A percentile compares a stretch with the other conserved stretches of the same genome.
phyloP scores from a whole-genome alignment of 2,113 vertebrate species.

The Phyllostomus hastatus region DNA sequence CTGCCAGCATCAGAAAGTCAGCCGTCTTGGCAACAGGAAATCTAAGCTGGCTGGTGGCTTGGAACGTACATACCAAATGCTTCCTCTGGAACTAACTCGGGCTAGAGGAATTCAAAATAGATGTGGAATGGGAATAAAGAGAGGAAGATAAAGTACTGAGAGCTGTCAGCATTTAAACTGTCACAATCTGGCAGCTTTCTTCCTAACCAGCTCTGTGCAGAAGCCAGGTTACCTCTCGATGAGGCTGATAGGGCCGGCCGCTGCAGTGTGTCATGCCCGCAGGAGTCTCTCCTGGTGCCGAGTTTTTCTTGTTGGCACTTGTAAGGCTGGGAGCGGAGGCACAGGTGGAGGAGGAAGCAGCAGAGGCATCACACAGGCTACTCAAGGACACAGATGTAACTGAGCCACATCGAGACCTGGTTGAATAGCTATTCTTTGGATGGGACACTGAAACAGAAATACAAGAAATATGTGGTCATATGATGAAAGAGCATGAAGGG shows the following conservation, averaged over 20 bases:
- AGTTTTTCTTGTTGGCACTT: constrained; percentile 66
- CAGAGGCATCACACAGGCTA: constrained; percentile 47
- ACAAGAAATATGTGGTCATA: not conserved
- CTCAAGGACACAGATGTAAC: constrained; percentile 77
- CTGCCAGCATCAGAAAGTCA: constrained; percentile 37
- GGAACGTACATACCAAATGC: not conserved
- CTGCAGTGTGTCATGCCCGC: not conserved
- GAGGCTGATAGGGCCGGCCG: constrained; percentile 75
- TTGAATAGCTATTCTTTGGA: constrained; percentile 93
- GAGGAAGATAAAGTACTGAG: not conserved
- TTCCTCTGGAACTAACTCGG: constrained; percentile 22
- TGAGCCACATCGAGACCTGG: constrained; percentile 88
- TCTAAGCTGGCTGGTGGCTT: constrained; percentile 15
- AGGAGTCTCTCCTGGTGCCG: constrained; percentile 31
- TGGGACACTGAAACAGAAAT: constrained; percentile 88
- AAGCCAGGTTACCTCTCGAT: constrained; percentile 84
- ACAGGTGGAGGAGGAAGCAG: constrained; percentile 73
- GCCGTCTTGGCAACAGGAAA: constrained; percentile 38
- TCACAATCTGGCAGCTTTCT: not conserved
- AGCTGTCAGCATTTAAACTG: not conserved
- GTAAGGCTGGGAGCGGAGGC: constrained; percentile 73
- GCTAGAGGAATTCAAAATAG: constrained; percentile 7
- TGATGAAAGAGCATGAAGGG: not conserved
- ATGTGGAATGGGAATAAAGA: not conserved
- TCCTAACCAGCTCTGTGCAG: not conserved